Conservation (phyloP, 2,113 vertebrate genomes). For the Pteruthius melanotis region DNA sequence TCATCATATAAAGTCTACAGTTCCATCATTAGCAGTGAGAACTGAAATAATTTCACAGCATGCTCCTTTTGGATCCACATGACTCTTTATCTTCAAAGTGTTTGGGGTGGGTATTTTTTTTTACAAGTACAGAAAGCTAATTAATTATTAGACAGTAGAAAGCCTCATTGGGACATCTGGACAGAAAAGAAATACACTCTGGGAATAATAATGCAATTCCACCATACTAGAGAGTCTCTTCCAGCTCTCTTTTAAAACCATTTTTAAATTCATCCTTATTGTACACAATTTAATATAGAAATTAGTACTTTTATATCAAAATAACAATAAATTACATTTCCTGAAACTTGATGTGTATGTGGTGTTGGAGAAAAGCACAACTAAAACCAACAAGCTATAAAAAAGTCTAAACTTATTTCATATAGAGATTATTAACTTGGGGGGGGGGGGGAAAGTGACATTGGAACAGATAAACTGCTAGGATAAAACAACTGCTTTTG, state of each 20-base stretch:
- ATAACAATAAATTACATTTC: not conserved
- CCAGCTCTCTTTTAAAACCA: not conserved
- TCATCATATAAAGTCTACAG: not conserved
- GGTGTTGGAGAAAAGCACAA: not conserved
- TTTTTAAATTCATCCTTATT: not conserved
- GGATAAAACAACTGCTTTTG: not conserved
- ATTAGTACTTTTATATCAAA: not conserved
- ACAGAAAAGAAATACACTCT: not conserved
- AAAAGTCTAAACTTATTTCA: not conserved
- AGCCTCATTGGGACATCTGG: not conserved
- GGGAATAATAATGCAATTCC: slow-evolving; percentile 16
- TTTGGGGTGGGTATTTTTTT: not conserved
- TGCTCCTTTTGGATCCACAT: not conserved
- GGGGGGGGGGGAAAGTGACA: not conserved
- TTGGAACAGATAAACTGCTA: not conserved
- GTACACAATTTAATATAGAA: not conserved
- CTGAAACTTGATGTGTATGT: not conserved
- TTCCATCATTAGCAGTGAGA: not conserved
- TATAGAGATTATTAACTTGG: not conserved
- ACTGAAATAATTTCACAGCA: slow-evolving; percentile 32
- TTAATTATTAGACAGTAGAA: slow-evolving; percentile 41
- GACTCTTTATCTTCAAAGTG: slow-evolving; percentile 18
- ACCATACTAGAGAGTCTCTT: not conserved
- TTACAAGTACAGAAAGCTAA: slow-evolving; percentile 27
- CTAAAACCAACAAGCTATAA: not conserved